Evolutionary conservation across 2,113 vertebrate genomes (phyloP), one percentile per base, ranked within the genome.

Genomic region (Cathartes aura): DNA sequence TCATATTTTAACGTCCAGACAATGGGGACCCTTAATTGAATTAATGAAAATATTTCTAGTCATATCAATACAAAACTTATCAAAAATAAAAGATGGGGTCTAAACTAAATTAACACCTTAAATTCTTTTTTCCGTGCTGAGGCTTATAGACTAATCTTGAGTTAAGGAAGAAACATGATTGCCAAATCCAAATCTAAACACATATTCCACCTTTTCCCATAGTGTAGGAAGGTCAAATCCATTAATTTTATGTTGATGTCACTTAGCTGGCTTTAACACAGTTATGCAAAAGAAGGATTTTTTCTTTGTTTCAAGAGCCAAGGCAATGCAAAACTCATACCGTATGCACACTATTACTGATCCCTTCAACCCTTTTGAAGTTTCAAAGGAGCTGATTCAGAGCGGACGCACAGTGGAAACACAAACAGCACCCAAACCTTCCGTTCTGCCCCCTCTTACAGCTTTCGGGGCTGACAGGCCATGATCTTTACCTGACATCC

Each of bases 401-500:
- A 89, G 11, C 8, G 19, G 60, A 83, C 52, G 94, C 60, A 66
- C 24, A 67, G 15, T 43, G 43, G 38, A 80, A 87, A 48, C 56
- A 84, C 40, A 91, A 89, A 4, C 23, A 74, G 43, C 23, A 85
- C 5, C 4, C 36, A 62, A 71, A 90, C 7, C 38, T 93, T 94
- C 58, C 29, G 59, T 86, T 64, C 87, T 72, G 32, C 22, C 55
- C 12, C 36, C 13, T 67, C 62, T 56, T 52, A 56, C 1, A 89
- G 59, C 63, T 93, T 92, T 93, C 45, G 67, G 40, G 19, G 16
- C 42, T 67, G 82, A 84, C 47, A 79, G 62, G 66, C 27, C 17
- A 42, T 29, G 56, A 48, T 92, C 8, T 68, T 96, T 95, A 58
- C 90, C 89, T 93, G 92, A 96, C 5, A 55, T 42, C 60, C 98